These are phyloP conservation scores for Hippocampus kuda DNA, from an alignment of 2,797 vertebrate genomes.

Conservation along the genomic window DNA sequence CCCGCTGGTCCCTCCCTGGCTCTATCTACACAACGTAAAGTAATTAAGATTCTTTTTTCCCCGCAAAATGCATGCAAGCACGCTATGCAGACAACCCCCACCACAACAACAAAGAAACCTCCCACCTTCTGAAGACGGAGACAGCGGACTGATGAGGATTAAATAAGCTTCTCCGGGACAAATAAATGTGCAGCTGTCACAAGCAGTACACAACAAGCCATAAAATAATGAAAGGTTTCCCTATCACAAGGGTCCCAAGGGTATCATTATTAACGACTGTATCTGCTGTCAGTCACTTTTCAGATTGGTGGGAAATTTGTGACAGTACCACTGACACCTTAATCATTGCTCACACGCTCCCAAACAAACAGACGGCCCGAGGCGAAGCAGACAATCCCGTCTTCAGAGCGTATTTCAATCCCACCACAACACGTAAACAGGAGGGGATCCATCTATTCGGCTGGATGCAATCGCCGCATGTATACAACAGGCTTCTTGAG, in stretches of 20 bases:
- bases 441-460: constrained; percentile 23
- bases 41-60: constrained; percentile 6
- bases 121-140: constrained; percentile 22
- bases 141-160: constrained; percentile 34
- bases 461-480: constrained; percentile 28
- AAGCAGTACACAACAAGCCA: not conserved
- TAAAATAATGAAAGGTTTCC: constrained; percentile 41
- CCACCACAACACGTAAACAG: constrained; percentile 50
- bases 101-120: constrained; percentile 40
- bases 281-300: constrained; percentile 45
- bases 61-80: constrained; percentile 28
- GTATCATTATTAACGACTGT: constrained; percentile 44
- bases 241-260: constrained; percentile 28
- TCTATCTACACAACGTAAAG: not conserved
- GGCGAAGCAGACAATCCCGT: constrained; percentile 32
- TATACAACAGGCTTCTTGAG: constrained; percentile 26
- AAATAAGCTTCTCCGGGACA: constrained; percentile 37
- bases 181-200: constrained; percentile 39
- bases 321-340: constrained; percentile 1
- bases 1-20: not conserved
- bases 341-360: not conserved
- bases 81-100: constrained; percentile 36
- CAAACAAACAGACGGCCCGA: constrained; percentile 9
- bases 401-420: constrained; percentile 50
- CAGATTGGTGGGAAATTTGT: not conserved